Conservation (phyloP, 2,888 invertebrate species). For the Metopia argyrocephala region DNA sequence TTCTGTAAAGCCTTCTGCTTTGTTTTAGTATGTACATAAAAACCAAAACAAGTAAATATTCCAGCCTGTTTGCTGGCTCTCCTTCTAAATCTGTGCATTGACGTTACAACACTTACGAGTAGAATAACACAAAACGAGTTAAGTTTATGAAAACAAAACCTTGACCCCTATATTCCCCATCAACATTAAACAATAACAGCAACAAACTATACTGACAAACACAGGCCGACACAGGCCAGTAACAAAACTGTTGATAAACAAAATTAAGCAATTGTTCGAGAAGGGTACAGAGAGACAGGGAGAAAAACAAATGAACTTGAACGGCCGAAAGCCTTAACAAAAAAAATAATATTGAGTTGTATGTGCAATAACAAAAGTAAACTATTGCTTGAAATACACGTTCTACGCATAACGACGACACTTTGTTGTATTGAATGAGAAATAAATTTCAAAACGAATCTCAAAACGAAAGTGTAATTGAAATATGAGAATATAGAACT, state of each 20-base stretch:
- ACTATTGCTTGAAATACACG: not conserved
- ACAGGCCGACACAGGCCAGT: not conserved
- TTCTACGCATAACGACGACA: conserved; percentile 35
- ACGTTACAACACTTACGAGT: not conserved
- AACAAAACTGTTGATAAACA: not conserved
- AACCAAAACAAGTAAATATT: no score
- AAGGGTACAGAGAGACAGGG: not conserved
- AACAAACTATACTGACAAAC: conserved; percentile 9
- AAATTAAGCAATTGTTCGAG: no score
- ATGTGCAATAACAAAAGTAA: conserved; percentile 3
- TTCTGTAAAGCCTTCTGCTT: not conserved
- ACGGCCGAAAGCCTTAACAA: conserved; percentile 56
- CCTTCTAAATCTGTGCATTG: not conserved
- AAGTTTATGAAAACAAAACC: conserved; percentile 33
- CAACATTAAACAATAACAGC: conserved; percentile 14
- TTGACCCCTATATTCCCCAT: conserved; percentile 50
- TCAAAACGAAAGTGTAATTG: not conserved
- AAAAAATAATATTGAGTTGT: conserved; percentile 41
- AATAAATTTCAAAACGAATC: not conserved
- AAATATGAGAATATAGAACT: no score
- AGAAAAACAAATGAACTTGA: conserved; percentile 50
- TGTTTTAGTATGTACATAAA: no score
- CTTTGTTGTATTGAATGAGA: not conserved
- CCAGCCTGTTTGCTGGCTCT: not conserved
- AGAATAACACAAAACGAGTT: conserved; percentile 32